phyloP scores from a whole-genome alignment of 35 echinoderm and acorn worm genomes.

The Ophiothrix spiculata region DNA sequence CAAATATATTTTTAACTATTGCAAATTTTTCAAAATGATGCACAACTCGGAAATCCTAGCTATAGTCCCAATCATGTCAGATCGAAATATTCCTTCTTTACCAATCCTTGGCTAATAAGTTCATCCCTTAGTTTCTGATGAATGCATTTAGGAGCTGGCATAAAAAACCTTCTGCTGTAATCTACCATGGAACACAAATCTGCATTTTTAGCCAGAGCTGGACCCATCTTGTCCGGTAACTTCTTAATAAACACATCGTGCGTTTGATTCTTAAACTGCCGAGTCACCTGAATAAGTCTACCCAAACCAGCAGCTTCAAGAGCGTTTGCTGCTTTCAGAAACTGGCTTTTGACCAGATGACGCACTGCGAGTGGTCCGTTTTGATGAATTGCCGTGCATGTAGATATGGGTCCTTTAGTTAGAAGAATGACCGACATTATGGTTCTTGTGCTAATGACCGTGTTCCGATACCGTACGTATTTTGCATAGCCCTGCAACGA shows the following conservation, averaged over 20 bases:
- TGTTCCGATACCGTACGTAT: not conserved
- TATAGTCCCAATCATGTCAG: too few species aligned
- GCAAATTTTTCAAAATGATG: too few species aligned
- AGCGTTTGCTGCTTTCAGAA: not conserved
- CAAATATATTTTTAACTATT: too few species aligned
- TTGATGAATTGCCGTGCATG: not conserved
- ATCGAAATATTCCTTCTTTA: not conserved
- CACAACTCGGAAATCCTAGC: too few species aligned
- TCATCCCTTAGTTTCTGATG: not conserved
- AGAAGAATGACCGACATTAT: not conserved
- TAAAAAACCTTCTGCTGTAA: not conserved
- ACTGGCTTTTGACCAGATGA: not conserved
- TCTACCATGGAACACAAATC: not conserved
- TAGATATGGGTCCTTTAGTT: not conserved
- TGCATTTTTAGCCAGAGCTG: not conserved
- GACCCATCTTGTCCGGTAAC: not conserved
- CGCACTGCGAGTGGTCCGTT: not conserved
- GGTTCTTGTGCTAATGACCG: not conserved
- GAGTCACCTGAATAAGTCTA: not conserved
- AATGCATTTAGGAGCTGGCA: not conserved
- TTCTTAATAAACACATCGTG: slow-evolving; percentile 1
- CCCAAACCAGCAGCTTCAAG: not conserved
- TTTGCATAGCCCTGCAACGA: not conserved
- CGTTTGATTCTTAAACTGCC: not conserved
- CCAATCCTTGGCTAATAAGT: not conserved